A percentile compares a stretch with the other conserved stretches of the same genome.
Conservation (phyloP, 2,113 vertebrate genomes). For the Zapornia atra region DNA sequence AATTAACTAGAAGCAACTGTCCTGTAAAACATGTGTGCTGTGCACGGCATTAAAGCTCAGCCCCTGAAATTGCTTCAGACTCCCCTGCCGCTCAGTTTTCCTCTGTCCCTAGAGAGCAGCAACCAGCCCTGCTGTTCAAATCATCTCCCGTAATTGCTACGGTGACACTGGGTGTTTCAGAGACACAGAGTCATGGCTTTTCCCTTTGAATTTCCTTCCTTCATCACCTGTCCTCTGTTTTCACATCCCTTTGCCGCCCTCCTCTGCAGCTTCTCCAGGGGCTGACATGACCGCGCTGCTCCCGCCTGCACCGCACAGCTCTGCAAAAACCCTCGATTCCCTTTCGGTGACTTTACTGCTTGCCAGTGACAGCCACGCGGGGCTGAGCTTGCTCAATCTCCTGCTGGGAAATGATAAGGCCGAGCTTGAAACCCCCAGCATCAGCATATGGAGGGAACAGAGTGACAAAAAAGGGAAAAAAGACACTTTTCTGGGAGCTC, state of each 20-base stretch:
- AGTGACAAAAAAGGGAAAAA: not conserved
- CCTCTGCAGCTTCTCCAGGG: not conserved
- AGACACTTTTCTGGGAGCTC: not conserved
- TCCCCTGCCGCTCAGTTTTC: not conserved
- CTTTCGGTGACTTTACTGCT: not conserved
- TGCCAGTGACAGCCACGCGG: not conserved
- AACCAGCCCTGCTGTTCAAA: not conserved
- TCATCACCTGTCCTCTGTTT: not conserved
- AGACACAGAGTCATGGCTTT: not conserved
- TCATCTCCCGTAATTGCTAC: not conserved
- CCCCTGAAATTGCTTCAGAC: not conserved
- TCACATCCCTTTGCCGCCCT: not conserved
- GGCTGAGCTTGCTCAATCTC: not conserved
- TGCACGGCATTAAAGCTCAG: not conserved
- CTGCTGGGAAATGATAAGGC: not conserved
- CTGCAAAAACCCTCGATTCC: not conserved
- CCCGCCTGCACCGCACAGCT: not conserved
- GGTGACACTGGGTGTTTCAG: not conserved
- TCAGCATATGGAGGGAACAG: not conserved
- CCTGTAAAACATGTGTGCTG: constrained; percentile 4
- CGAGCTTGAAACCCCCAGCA: not conserved
- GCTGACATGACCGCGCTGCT: not conserved
- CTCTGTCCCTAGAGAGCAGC: not conserved
- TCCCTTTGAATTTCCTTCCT: not conserved
- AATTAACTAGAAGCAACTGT: constrained; percentile 54